Conservation (phyloP, 2,888 invertebrate species). For the Dorcus parallelipipedus region DNA sequence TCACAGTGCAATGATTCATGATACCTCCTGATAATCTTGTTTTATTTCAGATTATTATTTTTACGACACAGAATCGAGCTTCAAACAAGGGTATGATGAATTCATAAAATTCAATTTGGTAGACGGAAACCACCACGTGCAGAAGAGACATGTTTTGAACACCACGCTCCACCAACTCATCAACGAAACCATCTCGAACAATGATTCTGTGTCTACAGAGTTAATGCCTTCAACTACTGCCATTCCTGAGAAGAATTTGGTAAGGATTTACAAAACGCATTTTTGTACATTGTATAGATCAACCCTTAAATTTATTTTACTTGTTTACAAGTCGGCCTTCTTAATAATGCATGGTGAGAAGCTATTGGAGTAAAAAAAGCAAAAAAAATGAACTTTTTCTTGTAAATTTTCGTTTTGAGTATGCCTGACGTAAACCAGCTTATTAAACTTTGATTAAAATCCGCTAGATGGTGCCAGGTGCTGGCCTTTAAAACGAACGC, state of each 20-base stretch:
- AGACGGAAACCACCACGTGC: neutral
- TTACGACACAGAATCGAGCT: neutral
- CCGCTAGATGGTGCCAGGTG: too few species aligned
- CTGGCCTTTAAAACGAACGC: too few species aligned
- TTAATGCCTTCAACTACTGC: neutral
- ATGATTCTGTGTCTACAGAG: neutral
- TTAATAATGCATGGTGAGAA: too few species aligned
- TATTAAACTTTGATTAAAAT: too few species aligned
- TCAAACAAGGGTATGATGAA: neutral
- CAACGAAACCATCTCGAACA: neutral
- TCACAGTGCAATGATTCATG: neutral
- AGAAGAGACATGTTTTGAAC: neutral
- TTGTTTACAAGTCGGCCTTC: too few species aligned
- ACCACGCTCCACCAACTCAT: neutral
- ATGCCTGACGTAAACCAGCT: too few species aligned
- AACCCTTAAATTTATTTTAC: too few species aligned
- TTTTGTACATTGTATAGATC: too few species aligned
- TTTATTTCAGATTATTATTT: slow-evolving; percentile 7
- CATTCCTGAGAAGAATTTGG: neutral
- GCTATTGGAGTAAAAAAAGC: too few species aligned
- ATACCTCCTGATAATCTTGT: neutral
- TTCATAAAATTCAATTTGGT: neutral
- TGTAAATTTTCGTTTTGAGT: too few species aligned
- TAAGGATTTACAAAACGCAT: neutral
- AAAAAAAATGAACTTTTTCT: too few species aligned